phyloP scores from a whole-genome alignment of 2,797 vertebrate genomes.

The Masticophis lateralis region DNA sequence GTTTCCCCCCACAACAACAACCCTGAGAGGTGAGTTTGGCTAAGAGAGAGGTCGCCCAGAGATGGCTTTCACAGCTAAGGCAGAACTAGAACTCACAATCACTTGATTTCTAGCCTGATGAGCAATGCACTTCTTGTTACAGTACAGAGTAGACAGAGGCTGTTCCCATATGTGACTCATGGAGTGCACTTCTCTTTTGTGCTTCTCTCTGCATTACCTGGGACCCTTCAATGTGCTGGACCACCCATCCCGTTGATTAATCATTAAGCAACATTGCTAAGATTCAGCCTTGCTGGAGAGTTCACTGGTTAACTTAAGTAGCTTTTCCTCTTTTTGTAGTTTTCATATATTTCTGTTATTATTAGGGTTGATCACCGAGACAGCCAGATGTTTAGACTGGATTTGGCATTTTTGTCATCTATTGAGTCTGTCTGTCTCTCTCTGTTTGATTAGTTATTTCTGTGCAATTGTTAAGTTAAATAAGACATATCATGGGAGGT shows the following conservation, averaged over 20 bases:
- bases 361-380: neutral
- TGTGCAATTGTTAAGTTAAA: neutral
- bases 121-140: neutral
- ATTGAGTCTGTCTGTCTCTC: neutral
- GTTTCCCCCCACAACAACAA: no score
- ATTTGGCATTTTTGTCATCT: neutral
- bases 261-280: neutral
- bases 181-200: no score
- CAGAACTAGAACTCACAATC: neutral
- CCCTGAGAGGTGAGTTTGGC: no score
- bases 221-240: neutral
- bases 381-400: neutral
- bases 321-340: neutral
- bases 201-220: neutral
- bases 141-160: neutral
- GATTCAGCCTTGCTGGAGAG: neutral
- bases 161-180: neutral
- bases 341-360: neutral
- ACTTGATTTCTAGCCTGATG: neutral
- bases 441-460: neutral
- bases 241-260: neutral
- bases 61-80: neutral
- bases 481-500: neutral
- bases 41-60: neutral
- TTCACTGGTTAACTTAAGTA: neutral